A percentile compares a stretch with the other conserved stretches of the same genome.
Evolutionary conservation across 2,113 vertebrate genomes (phyloP).

Genomic region (Ctenomys sociabilis): DNA sequence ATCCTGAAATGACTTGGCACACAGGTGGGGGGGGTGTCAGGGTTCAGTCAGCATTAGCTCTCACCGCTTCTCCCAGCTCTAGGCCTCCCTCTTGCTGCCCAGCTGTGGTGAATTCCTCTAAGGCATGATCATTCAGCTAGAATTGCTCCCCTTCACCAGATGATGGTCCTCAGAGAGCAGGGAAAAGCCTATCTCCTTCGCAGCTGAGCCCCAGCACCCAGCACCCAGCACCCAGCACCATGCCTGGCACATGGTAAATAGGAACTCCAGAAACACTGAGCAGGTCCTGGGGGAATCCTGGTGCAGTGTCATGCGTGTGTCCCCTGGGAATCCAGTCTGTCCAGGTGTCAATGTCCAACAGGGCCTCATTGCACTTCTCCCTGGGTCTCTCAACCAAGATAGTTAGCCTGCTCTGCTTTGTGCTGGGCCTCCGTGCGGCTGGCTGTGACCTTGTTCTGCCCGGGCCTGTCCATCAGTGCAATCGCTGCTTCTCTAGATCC

Average conservation of each 20-base stretch:
- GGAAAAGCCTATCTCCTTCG: neutral
- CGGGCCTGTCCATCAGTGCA: neutral
- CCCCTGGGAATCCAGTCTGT: neutral
- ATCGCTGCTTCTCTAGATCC: neutral
- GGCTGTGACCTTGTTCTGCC: neutral
- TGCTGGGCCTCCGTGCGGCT: neutral
- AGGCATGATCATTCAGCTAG: neutral
- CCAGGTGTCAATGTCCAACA: neutral
- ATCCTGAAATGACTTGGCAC: neutral
- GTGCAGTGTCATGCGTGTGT: rapidly evolving
- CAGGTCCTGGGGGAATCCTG: neutral
- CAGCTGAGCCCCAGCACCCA: neutral
- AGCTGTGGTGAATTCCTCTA: neutral
- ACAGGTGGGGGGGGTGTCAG: no score
- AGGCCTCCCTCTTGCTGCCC: neutral
- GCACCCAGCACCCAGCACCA: neutral
- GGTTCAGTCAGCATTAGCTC: rapidly evolving
- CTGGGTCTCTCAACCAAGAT: neutral
- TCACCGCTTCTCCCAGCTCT: rapidly evolving
- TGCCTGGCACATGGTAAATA: rapidly evolving
- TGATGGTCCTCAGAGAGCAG: neutral
- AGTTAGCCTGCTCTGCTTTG: neutral
- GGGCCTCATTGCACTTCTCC: neutral
- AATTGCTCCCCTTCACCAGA: neutral
- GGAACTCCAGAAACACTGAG: neutral